Evolutionary conservation across 2,797 vertebrate genomes (phyloP), one percentile per base, ranked within the genome.

Genomic region (Siniperca scherzeri): DNA sequence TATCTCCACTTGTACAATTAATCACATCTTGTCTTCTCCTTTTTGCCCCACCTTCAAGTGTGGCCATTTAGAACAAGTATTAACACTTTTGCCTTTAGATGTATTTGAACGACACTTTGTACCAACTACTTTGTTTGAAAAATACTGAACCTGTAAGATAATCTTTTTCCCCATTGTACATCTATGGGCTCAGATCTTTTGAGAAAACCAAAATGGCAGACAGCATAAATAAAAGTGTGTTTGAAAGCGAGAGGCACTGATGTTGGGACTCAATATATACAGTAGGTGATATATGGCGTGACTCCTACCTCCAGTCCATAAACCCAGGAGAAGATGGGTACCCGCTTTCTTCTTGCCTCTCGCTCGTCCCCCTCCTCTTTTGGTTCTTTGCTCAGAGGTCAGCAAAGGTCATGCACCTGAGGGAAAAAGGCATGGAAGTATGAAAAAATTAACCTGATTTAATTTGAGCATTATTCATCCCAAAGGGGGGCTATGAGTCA

Each of bases 261-360:
- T 40, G 0, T 8, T 13, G 48, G 44, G 10, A 59, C 36, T 14
- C 12, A 44, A 33, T 12, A 46, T 22, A n/a, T 17, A 55, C 3
- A 27, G 36, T 36, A 42, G 40, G 12, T 17, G 12, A 67, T 10
- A 25, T 46, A 27, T 19, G 13, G 12, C n/a, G 13, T 40, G 13
- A 42, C 8, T 82, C 93, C 74, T 94, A 96, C 95, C 95, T 95
- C 92, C 92, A 92, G 95, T 95, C 94, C 95, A 96, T 96, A 96
- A 94, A 96, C 93, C 77, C 90, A 86, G 88, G 73, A 88, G 89
- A 87, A 81, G 90, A 89, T 80, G 88, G 81, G 53, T 78, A 78
- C 88, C 90, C 86, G 82, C 76, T 80, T 50, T 78, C 75, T 68
- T 77, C 69, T 64, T 64, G 78, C 80, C 67, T 57, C 79, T 80